Evolutionary conservation across 2,888 invertebrate genomes (phyloP).

Genomic region (Eristalis intricaria): DNA sequence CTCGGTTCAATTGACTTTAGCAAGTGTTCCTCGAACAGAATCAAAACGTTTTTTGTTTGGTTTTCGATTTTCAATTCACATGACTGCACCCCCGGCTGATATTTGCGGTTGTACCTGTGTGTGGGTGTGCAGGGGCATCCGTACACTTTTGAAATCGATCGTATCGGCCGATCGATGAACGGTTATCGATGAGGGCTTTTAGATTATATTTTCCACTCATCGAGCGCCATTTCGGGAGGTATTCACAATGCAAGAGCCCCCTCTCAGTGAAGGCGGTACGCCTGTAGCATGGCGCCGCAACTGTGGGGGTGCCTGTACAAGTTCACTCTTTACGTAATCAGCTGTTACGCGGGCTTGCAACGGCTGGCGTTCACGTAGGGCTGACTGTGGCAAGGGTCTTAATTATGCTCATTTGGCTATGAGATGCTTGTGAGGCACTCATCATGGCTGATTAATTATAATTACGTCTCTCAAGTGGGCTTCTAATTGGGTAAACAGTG

Average conservation of each 20-base stretch:
- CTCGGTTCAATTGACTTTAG: background rate
- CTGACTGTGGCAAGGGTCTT: background rate
- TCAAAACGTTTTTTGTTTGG: background rate
- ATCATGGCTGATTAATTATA: background rate
- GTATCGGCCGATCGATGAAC: constrained; percentile 36
- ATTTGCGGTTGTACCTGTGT: constrained; percentile 10
- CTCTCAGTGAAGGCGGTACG: background rate
- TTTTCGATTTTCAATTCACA: no score
- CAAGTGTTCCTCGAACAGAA: background rate
- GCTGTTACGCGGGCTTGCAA: constrained; percentile 6
- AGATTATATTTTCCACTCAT: constrained; percentile 2
- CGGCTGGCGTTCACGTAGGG: constrained; percentile 8
- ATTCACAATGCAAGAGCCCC: background rate
- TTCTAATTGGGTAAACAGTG: background rate
- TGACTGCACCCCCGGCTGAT: background rate
- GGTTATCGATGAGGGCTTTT: constrained; percentile 3
- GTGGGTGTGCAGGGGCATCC: no score
- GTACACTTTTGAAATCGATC: constrained; percentile 42
- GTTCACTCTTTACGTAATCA: constrained; percentile 19
- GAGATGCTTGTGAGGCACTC: background rate
- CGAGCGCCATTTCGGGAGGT: background rate
- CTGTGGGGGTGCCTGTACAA: background rate
- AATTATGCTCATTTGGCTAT: background rate
- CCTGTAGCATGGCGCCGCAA: background rate
- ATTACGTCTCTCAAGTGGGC: background rate